phyloP scores from a whole-genome alignment of 2,113 vertebrate genomes.

The Candoia aspera region DNA sequence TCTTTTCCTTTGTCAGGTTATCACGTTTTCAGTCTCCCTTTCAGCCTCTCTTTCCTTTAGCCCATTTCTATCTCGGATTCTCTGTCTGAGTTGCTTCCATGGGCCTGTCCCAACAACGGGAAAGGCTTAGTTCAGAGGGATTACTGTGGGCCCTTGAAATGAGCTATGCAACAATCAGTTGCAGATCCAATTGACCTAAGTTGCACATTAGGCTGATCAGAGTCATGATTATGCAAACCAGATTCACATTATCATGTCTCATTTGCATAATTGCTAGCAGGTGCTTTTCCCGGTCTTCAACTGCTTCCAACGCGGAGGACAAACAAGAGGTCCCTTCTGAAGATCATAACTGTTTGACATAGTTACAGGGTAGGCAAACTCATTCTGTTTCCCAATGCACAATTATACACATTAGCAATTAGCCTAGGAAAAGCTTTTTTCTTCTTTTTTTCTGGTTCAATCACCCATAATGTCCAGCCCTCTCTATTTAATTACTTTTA shows the following conservation, averaged over 20 bases:
- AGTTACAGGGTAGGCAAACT: not conserved
- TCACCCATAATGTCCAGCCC: not conserved
- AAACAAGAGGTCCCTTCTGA: not conserved
- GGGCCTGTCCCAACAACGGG: not conserved
- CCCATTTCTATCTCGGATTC: not conserved
- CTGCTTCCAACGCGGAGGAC: not conserved
- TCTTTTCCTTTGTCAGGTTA: not conserved
- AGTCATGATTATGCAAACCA: not conserved
- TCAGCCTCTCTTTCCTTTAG: not conserved
- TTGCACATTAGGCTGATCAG: not conserved
- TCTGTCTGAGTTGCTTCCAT: not conserved
- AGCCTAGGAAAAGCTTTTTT: not conserved
- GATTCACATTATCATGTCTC: not conserved
- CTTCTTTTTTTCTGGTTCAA: not conserved
- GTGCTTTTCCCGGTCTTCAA: not conserved
- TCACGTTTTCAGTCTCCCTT: not conserved
- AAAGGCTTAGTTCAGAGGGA: not conserved
- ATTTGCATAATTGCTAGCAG: constrained; percentile 18
- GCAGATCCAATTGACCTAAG: not conserved
- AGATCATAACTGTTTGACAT: not conserved
- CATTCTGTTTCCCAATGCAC: not conserved
- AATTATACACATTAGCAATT: not conserved
- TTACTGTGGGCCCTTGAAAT: not conserved
- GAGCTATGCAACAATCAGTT: not conserved
- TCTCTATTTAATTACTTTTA: not conserved